Percentiles rank a stretch among this genome's conserved stretches.
These are phyloP conservation scores for Caenorhabditis brenneri DNA, from an alignment of 1,140 invertebrate species.

Conservation along the genomic window DNA sequence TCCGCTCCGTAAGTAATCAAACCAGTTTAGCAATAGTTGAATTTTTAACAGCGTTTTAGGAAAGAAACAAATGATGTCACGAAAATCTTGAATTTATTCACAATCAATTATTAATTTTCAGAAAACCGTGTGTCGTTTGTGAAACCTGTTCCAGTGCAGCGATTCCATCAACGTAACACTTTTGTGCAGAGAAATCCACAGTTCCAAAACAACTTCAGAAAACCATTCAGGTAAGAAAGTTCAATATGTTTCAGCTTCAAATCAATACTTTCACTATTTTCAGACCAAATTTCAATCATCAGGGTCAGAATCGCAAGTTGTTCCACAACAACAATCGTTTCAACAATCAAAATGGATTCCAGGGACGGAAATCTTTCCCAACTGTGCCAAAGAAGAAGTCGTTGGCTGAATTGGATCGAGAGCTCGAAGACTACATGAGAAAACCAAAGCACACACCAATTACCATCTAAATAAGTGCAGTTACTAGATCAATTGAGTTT, in stretches of 20 bases:
- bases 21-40: no score
- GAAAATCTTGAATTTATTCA: not conserved
- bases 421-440: constrained; percentile 54
- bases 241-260: not conserved
- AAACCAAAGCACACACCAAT: constrained; percentile 49
- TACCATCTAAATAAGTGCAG: no score
- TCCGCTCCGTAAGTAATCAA: constrained; percentile 4
- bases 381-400: constrained; percentile 42
- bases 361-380: not conserved
- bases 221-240: not conserved
- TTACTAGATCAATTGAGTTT: no score
- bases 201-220: not conserved
- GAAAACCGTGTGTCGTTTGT: constrained; percentile 5
- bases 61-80: no score
- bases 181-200: not conserved
- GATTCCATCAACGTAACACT: not conserved
- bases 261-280: not conserved
- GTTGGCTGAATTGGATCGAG: constrained; percentile 49
- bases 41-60: not conserved
- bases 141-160: not conserved
- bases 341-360: not conserved
- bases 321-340: not conserved
- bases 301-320: not conserved
- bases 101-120: not conserved
- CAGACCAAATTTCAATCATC: constrained; percentile 17